Conservation (phyloP, 2,113 vertebrate species). For the Eulemur macaco region DNA sequence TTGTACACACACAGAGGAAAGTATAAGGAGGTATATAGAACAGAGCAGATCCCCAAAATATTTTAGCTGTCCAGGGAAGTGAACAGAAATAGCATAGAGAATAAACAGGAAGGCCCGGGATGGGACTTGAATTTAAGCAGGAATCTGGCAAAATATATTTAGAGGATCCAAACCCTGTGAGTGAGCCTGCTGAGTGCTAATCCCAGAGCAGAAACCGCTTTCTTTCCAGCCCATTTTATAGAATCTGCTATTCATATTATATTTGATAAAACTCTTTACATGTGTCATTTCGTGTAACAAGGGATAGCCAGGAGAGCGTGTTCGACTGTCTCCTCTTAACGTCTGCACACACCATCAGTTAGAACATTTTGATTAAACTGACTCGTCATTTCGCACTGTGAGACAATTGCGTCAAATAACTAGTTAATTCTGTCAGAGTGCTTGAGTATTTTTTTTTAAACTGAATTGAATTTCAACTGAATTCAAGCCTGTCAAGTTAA, state of each 20-base stretch:
- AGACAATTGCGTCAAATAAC: slow-evolving; percentile 45
- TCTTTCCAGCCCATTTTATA: not conserved
- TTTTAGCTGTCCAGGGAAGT: not conserved
- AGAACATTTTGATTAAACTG: slow-evolving; percentile 12
- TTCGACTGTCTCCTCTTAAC: not conserved
- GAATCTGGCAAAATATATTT: not conserved
- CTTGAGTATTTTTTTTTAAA: not conserved
- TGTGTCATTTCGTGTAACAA: slow-evolving; percentile 25
- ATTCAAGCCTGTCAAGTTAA: slow-evolving; percentile 43
- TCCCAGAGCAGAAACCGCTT: not conserved
- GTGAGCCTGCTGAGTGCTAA: not conserved
- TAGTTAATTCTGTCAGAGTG: slow-evolving; percentile 6
- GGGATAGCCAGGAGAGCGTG: not conserved
- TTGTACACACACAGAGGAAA: not conserved
- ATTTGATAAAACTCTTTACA: not conserved
- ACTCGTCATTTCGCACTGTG: not conserved
- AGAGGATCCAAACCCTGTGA: not conserved
- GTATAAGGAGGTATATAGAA: not conserved
- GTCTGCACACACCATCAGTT: not conserved
- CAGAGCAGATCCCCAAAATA: not conserved
- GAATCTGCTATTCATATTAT: slow-evolving; percentile 8
- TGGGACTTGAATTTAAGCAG: not conserved
- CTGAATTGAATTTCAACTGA: slow-evolving; percentile 40
- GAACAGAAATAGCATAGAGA: not conserved
- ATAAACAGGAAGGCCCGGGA: not conserved